Evolutionary conservation across 2,113 vertebrate species (phyloP).

Genomic region (Solea senegalensis): DNA sequence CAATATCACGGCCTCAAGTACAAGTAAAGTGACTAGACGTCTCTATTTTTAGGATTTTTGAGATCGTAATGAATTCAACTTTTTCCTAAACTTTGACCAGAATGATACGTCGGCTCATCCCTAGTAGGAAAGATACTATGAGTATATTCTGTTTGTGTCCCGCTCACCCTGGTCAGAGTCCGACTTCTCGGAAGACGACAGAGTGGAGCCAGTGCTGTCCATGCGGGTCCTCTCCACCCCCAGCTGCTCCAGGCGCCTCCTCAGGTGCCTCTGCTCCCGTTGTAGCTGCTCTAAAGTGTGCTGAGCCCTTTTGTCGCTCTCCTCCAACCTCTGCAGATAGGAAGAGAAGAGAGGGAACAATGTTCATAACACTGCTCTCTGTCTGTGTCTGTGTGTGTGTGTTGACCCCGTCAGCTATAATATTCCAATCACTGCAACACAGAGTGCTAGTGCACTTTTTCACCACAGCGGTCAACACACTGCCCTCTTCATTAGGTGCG

Average conservation of each 20-base stretch:
- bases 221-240: slow-evolving; percentile 89
- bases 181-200: slow-evolving; percentile 89
- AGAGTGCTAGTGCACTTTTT: neutral
- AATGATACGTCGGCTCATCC: no score
- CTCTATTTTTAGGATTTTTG: no score
- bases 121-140: no score
- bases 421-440: slow-evolving; percentile 5
- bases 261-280: slow-evolving; percentile 91
- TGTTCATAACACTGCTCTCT: neutral
- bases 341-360: neutral
- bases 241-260: slow-evolving; percentile 92
- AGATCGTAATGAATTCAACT: no score
- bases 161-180: slow-evolving; percentile 91
- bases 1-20: no score
- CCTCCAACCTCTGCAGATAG: slow-evolving; percentile 88
- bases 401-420: no score
- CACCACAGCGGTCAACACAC: slow-evolving; percentile 20
- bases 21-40: no score
- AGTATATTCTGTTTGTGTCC: neutral
- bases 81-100: no score
- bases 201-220: slow-evolving; percentile 89
- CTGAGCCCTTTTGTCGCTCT: slow-evolving; percentile 87
- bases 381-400: no score
- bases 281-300: slow-evolving; percentile 94
- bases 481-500: slow-evolving; percentile 2